Conservation (phyloP, 2,888 invertebrate genomes). For the Hypomecis punctinalis region DNA sequence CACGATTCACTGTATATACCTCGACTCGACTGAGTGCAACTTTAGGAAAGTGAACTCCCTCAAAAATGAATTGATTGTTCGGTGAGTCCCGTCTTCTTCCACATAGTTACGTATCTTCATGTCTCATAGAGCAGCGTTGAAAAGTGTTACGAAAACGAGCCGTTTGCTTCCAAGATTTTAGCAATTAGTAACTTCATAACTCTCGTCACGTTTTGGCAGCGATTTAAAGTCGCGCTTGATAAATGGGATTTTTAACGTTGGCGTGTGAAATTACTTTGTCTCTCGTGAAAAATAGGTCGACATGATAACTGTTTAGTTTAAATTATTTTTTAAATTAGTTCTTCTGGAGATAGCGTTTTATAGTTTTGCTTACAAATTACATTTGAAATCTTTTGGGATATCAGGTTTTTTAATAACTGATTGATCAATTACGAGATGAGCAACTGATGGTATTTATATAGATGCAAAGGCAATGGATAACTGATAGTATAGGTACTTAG, state of each 20-base stretch:
- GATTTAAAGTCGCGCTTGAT: constrained; percentile 42
- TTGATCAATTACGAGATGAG: too few species aligned
- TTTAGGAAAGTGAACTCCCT: too few species aligned
- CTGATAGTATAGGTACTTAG: too few species aligned
- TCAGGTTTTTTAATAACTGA: too few species aligned
- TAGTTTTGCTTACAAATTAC: not conserved
- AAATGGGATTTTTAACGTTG: constrained; percentile 44
- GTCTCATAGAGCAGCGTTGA: constrained; percentile 22
- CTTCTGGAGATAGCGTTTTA: not conserved
- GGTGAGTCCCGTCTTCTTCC: not conserved
- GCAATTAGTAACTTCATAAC: constrained; percentile 53
- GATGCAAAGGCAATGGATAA: too few species aligned
- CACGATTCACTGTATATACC: too few species aligned
- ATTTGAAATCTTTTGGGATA: too few species aligned
- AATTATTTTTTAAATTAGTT: constrained; percentile 1
- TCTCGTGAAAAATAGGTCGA: constrained; percentile 21
- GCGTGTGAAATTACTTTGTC: constrained; percentile 31
- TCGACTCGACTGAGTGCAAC: too few species aligned
- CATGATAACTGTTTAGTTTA: constrained; percentile 7
- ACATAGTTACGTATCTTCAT: not conserved
- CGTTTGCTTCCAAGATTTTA: constrained; percentile 26
- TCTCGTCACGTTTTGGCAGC: constrained; percentile 54
- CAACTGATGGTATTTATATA: too few species aligned
- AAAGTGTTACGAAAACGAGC: constrained; percentile 23
- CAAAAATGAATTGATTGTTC: not conserved